Conservation (phyloP, 2,113 vertebrate species). For the Malurus alboscapulatus region DNA sequence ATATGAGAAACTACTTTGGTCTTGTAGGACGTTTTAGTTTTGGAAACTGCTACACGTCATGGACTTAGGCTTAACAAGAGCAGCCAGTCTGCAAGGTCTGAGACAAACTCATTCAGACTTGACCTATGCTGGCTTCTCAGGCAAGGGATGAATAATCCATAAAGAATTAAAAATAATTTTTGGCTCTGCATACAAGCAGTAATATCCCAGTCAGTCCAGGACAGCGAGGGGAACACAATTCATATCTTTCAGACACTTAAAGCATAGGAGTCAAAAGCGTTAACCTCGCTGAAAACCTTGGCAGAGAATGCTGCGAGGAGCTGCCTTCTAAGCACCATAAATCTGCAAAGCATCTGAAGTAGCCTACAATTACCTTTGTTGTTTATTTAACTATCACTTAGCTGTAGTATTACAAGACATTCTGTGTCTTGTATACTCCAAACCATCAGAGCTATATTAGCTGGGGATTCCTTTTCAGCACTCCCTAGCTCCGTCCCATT, state of each 20-base stretch:
- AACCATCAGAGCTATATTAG: background rate
- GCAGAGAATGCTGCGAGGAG: conserved; percentile 30
- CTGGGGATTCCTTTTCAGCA: background rate
- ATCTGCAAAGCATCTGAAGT: conserved; percentile 20
- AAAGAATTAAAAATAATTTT: conserved; percentile 62
- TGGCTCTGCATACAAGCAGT: conserved; percentile 46
- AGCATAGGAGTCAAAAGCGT: conserved; percentile 10
- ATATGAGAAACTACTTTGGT: background rate
- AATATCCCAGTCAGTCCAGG: conserved; percentile 17
- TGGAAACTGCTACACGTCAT: background rate
- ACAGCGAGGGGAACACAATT: conserved; percentile 11
- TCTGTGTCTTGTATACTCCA: background rate
- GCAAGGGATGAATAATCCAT: conserved; percentile 65
- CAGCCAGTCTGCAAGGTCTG: background rate
- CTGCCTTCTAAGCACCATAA: background rate
- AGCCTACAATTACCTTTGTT: background rate
- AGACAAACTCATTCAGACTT: conserved; percentile 41
- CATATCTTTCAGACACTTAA: background rate
- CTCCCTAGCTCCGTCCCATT: background rate
- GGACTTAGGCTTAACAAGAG: background rate
- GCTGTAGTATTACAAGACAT: conserved; percentile 5
- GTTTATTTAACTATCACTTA: conserved; percentile 27
- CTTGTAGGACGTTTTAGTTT: background rate
- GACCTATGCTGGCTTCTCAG: conserved; percentile 60
- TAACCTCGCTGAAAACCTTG: conserved; percentile 34